Percentiles rank a stretch among this genome's conserved stretches.
Conservation (phyloP, 2,888 invertebrate genomes). For the Diaperis boleti region DNA sequence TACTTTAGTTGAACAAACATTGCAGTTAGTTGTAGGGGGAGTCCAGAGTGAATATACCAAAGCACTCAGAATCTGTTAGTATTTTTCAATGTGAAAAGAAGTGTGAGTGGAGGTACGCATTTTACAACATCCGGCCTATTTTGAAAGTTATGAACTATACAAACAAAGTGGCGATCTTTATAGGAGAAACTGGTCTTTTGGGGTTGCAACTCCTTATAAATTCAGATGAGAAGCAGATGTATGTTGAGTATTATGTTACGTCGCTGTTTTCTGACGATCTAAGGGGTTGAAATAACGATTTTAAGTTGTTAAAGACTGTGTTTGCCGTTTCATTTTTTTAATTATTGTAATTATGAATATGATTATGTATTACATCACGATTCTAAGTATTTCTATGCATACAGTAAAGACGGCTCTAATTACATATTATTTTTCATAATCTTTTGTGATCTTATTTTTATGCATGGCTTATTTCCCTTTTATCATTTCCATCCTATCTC, state of each 20-base stretch:
- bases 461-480: no score
- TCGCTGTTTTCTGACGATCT: conserved; percentile 65
- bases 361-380: no score
- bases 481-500: no score
- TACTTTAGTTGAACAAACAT: not conserved
- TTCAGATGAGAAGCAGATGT: conserved; percentile 82
- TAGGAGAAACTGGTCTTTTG: conserved; percentile 81
- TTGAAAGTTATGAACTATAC: conserved; percentile 85
- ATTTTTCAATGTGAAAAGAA: conserved; percentile 81
- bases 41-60: conserved; percentile 85
- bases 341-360: no score
- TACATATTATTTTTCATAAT: no score
- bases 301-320: no score
- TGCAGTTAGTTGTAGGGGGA: conserved; percentile 68
- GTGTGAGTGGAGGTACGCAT: conserved; percentile 79
- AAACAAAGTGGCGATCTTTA: conserved; percentile 74
- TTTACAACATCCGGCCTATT: conserved; percentile 82
- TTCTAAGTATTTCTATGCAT: no score
- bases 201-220: conserved; percentile 90
- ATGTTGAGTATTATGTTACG: conserved; percentile 89
- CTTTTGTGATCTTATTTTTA: no score
- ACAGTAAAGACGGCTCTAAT: no score
- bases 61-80: conserved; percentile 78
- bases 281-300: no score
- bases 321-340: no score